phyloP scores from a whole-genome alignment of 2,113 vertebrate species.

The Peromyscus maniculatus region DNA sequence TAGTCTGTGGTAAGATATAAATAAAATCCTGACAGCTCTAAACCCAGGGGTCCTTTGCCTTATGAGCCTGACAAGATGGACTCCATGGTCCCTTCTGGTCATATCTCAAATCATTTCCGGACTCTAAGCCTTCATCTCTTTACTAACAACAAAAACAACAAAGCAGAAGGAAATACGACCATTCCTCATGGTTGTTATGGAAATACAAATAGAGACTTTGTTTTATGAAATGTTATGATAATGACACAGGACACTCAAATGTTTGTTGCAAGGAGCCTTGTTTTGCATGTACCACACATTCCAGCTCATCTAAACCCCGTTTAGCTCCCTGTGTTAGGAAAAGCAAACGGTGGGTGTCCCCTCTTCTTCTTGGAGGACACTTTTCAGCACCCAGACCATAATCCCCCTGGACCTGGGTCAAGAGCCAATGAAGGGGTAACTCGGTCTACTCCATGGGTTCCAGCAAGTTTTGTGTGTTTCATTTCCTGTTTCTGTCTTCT shows the following conservation, averaged over 20 bases:
- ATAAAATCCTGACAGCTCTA: conserved; percentile 7
- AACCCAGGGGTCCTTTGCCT: not conserved
- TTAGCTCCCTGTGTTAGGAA: not conserved
- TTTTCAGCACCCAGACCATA: not conserved
- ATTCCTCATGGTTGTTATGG: not conserved
- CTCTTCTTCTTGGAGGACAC: not conserved
- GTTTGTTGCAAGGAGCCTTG: not conserved
- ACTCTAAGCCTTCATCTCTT: not conserved
- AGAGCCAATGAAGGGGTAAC: not conserved
- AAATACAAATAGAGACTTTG: conserved; percentile 18
- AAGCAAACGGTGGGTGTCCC: not conserved
- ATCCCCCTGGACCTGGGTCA: not conserved
- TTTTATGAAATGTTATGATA: not conserved
- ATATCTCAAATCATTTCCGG: not conserved
- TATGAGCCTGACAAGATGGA: not conserved
- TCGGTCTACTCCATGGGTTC: not conserved
- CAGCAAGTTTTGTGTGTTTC: not conserved
- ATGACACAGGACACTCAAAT: not conserved
- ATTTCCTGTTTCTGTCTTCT: not conserved
- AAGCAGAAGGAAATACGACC: not conserved
- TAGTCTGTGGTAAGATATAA: conserved; percentile 25
- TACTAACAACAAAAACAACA: not conserved
- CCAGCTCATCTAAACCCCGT: not conserved
- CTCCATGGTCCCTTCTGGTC: not conserved
- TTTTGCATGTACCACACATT: not conserved